These are phyloP conservation scores for Tragelaphus imberbis DNA, from an alignment of 2,113 vertebrate species.

Conservation along the genomic window DNA sequence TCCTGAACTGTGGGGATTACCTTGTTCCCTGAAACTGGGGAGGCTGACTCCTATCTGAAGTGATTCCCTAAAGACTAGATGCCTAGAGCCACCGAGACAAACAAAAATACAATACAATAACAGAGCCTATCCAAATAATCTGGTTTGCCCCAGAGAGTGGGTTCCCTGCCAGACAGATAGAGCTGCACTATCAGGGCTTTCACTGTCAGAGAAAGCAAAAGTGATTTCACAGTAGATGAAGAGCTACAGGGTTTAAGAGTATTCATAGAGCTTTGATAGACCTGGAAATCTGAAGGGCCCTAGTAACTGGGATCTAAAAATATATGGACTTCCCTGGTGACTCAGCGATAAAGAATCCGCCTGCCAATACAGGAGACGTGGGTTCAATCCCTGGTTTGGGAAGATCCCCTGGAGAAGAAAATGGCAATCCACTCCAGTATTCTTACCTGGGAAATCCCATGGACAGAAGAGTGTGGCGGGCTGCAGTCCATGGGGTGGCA, in stretches of 20 bases:
- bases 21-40: neutral
- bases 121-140: neutral
- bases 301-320: neutral
- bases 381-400: neutral
- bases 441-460: neutral
- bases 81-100: neutral
- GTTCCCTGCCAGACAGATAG: neutral
- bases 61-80: neutral
- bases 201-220: neutral
- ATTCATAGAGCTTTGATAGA: neutral
- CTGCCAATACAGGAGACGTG: neutral
- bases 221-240: neutral
- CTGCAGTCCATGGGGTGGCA: neutral
- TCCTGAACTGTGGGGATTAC: neutral
- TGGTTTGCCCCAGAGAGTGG: neutral
- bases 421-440: neutral
- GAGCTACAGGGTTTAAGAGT: neutral
- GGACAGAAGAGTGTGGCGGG: neutral
- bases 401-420: neutral
- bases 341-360: neutral
- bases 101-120: neutral
- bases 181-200: neutral
- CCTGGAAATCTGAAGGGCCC: neutral
- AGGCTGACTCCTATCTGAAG: neutral
- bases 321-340: neutral